These are phyloP conservation scores for Helicoverpa zea DNA, from an alignment of 1,140 invertebrate genomes.

Conservation along the genomic window DNA sequence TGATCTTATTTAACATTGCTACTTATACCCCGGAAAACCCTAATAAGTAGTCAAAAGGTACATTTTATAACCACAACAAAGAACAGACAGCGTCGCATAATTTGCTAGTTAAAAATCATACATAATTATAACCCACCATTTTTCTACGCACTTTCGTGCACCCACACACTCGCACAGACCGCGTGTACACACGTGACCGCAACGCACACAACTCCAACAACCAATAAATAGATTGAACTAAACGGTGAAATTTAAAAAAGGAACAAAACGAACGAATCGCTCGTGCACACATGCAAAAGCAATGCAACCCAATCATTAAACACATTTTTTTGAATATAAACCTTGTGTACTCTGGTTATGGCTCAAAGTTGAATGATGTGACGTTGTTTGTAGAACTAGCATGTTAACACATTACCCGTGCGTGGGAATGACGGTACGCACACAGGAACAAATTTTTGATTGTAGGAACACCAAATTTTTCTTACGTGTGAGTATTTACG, in stretches of 20 bases:
- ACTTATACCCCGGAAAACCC: not conserved
- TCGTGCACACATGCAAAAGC: conserved; percentile 72
- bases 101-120: conserved; percentile 58
- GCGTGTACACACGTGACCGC: conserved; percentile 65
- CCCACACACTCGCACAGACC: conserved; percentile 62
- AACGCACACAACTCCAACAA: conserved; percentile 75
- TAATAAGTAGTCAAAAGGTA: not conserved
- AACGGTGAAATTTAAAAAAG: conserved; percentile 87
- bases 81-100: conserved; percentile 32
- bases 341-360: conserved; percentile 54
- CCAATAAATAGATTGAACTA: conserved; percentile 87
- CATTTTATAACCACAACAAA: conserved; percentile 15
- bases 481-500: conserved; percentile 61
- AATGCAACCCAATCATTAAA: conserved; percentile 85
- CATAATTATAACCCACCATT: conserved; percentile 81
- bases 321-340: conserved; percentile 51
- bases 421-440: conserved; percentile 76
- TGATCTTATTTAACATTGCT: conserved; percentile 6
- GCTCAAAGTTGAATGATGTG: conserved; percentile 58
- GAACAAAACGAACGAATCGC: conserved; percentile 84
- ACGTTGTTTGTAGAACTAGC: conserved; percentile 74
- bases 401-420: conserved; percentile 79
- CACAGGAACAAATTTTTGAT: conserved; percentile 77
- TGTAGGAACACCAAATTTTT: conserved; percentile 85
- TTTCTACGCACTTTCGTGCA: conserved; percentile 84